A percentile compares a stretch with the other conserved stretches of the same genome.
phyloP scores from a whole-genome alignment of 1,140 invertebrate genomes.

The Cotesia vestalis region DNA sequence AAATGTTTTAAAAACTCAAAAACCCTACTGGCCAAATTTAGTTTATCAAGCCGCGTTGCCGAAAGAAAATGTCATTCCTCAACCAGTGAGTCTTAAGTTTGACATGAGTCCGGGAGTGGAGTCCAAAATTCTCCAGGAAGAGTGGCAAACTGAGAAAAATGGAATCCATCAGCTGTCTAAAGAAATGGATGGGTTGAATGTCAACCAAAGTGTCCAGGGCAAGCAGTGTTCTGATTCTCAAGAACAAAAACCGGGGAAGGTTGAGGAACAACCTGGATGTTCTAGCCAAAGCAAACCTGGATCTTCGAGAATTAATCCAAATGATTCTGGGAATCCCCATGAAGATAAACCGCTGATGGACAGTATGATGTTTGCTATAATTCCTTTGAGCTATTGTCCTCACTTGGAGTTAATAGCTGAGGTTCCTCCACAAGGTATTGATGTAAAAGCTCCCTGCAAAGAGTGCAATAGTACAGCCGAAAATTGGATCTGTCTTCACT shows the following conservation, averaged over 20 bases:
- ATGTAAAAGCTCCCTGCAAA: constrained; percentile 68
- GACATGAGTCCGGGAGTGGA: constrained; percentile 41
- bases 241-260: constrained; percentile 17
- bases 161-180: constrained; percentile 18
- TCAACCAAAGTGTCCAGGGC: too few relatives aligned
- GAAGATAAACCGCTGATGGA: constrained; percentile 71
- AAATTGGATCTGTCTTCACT: constrained; percentile 89
- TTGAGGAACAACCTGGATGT: constrained; percentile 38
- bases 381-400: constrained; percentile 77
- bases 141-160: constrained; percentile 52
- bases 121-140: constrained; percentile 54
- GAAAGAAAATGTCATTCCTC: constrained; percentile 64
- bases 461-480: constrained; percentile 75
- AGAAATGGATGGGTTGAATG: neutral
- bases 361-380: constrained; percentile 79
- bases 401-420: constrained; percentile 73
- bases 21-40: constrained; percentile 78
- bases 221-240: neutral
- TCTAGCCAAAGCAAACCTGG: constrained; percentile 28
- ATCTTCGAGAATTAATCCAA: constrained; percentile 41
- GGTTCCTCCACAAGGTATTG: constrained; percentile 67
- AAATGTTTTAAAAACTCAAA: constrained; percentile 75
- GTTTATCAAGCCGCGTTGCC: constrained; percentile 72
- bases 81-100: neutral
- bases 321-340: constrained; percentile 65